Evolutionary conservation across 2,113 vertebrate species (phyloP).

Genomic region (Thalassoma bifasciatum): DNA sequence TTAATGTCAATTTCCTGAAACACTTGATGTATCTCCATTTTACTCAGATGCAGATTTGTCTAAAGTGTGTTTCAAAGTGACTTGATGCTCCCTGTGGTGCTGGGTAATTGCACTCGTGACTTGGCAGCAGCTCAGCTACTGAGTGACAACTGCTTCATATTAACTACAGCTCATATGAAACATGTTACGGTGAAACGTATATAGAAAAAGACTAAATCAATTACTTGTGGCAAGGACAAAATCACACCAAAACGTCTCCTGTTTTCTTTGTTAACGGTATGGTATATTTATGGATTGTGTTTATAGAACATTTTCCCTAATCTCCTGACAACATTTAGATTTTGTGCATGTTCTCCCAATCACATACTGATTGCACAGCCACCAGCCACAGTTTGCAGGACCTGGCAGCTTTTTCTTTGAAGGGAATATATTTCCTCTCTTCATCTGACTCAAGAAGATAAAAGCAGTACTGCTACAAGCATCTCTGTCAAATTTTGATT

Average conservation of each 20-base stretch:
- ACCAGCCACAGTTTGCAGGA: too few relatives aligned
- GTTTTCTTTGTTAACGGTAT: too few relatives aligned
- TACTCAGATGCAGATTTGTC: constrained; percentile 53
- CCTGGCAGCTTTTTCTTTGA: neutral
- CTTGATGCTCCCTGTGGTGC: constrained; percentile 52
- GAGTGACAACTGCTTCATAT: constrained; percentile 40
- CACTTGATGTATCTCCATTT: constrained; percentile 50
- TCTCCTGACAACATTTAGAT: too few relatives aligned
- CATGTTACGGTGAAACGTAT: constrained; percentile 36
- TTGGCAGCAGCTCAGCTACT: constrained; percentile 37
- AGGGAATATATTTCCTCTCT: neutral
- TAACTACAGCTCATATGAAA: constrained; percentile 43
- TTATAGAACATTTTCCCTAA: too few relatives aligned
- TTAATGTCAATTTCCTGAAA: constrained; percentile 61
- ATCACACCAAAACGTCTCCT: neutral
- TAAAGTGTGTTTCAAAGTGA: constrained; percentile 59
- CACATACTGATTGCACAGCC: too few relatives aligned
- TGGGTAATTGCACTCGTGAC: constrained; percentile 63
- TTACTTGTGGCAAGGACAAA: neutral
- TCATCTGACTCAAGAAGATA: neutral
- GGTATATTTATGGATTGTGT: too few relatives aligned
- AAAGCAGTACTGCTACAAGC: neutral
- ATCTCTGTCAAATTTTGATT: neutral
- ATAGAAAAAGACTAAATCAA: constrained; percentile 1
- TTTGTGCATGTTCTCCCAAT: too few relatives aligned